Conservation (phyloP, 2,113 vertebrate genomes). For the Pseudopodoces humilis region DNA sequence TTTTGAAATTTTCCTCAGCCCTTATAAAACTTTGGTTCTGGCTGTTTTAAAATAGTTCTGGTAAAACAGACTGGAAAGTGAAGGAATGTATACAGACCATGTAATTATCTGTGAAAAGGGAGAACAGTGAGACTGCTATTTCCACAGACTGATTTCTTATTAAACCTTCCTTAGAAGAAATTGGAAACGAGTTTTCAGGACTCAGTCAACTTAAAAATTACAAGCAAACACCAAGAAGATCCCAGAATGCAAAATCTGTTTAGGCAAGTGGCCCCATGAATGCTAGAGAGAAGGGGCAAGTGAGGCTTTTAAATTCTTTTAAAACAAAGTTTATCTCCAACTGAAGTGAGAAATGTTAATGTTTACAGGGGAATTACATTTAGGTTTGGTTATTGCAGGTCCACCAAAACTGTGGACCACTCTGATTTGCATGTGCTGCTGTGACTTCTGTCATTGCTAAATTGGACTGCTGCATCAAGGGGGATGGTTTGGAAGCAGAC, state of each 20-base stretch:
- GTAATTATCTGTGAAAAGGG: neutral
- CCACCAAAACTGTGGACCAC: neutral
- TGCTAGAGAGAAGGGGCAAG: neutral
- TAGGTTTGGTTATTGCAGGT: neutral
- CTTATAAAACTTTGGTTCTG: neutral
- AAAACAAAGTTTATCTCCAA: neutral
- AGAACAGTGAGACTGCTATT: constrained; percentile 31
- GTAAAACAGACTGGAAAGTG: neutral
- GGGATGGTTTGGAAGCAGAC: neutral
- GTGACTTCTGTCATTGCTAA: neutral
- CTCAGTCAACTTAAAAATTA: neutral
- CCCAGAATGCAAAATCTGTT: neutral
- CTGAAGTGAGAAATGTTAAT: neutral
- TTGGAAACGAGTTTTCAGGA: neutral
- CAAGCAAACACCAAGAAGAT: neutral
- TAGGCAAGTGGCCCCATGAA: neutral
- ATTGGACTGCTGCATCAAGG: neutral
- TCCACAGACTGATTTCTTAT: neutral
- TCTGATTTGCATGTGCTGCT: neutral
- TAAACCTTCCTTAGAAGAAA: neutral
- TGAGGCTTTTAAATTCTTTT: neutral
- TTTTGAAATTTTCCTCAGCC: neutral
- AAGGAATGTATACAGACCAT: neutral
- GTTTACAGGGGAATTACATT: neutral
- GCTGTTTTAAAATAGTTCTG: neutral